phyloP scores from a whole-genome alignment of 2,888 invertebrate genomes.

The Cataglyphis altisquamis region DNA sequence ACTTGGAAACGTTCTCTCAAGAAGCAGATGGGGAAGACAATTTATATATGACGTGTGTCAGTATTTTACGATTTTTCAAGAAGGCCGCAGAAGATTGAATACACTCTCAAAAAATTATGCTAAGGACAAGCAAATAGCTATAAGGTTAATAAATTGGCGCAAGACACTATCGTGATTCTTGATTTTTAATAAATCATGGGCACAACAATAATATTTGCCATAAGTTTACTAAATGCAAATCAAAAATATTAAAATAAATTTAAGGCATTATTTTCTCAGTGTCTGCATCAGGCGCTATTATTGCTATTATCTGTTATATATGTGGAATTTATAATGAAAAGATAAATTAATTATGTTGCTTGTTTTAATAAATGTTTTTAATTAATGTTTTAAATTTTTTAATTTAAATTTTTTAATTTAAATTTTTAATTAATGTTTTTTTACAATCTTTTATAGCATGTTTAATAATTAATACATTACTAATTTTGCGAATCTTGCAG shows the following conservation, averaged over 20 bases:
- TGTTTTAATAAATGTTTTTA: background rate
- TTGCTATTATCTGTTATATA: background rate
- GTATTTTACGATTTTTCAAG: conserved; percentile 64
- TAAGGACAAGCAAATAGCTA: conserved; percentile 18
- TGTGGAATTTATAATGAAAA: no score
- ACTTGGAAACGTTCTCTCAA: conserved; percentile 61
- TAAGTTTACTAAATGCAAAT: background rate
- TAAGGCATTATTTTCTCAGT: background rate
- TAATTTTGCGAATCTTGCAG: background rate
- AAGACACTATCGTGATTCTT: no score
- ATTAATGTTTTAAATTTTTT: background rate
- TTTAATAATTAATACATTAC: background rate
- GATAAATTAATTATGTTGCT: conserved; percentile 1
- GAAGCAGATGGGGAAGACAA: conserved; percentile 55
- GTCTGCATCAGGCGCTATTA: background rate
- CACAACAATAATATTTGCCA: background rate
- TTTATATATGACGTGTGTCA: conserved; percentile 63
- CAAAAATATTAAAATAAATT: background rate
- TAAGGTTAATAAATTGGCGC: conserved; percentile 46
- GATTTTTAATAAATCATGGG: background rate
- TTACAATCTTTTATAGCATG: background rate
- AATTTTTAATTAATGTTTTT: background rate
- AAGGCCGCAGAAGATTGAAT: conserved; percentile 53
- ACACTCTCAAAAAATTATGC: conserved; percentile 17
- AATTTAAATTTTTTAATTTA: background rate